These are phyloP conservation scores for Chiloscyllium plagiosum DNA, from an alignment of 2,113 vertebrate genomes.

Conservation along the genomic window DNA sequence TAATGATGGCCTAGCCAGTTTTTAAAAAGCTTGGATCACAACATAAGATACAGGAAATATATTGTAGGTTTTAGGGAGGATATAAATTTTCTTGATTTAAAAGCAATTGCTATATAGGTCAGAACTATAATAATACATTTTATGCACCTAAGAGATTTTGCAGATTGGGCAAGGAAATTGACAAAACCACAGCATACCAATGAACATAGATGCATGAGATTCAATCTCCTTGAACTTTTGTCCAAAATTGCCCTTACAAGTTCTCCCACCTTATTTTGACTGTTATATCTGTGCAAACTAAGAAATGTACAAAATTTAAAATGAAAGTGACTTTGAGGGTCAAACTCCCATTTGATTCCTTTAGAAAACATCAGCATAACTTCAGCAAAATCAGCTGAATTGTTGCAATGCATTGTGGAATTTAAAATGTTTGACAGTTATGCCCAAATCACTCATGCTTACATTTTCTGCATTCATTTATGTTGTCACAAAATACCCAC, in stretches of 20 bases:
- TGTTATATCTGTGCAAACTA: neutral
- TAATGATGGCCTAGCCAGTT: no score
- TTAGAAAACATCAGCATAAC: neutral
- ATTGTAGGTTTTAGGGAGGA: neutral
- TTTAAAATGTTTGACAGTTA: no score
- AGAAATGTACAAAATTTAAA: neutral
- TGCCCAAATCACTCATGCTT: no score
- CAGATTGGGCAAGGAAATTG: neutral
- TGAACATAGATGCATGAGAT: neutral
- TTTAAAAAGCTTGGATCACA: no score
- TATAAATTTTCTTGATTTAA: no score
- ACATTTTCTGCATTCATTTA: neutral
- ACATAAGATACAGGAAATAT: neutral
- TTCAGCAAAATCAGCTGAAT: neutral
- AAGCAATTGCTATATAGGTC: neutral
- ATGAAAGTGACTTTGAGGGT: neutral
- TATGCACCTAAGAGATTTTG: neutral
- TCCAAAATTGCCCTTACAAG: neutral
- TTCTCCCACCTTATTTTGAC: neutral
- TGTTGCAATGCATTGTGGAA: neutral
- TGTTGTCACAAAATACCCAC: neutral
- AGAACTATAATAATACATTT: neutral
- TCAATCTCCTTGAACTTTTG: neutral
- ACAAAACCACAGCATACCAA: neutral
- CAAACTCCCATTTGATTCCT: neutral